Evolutionary conservation across 2,113 vertebrate genomes (phyloP).

Genomic region (Gobiocypris rarus): DNA sequence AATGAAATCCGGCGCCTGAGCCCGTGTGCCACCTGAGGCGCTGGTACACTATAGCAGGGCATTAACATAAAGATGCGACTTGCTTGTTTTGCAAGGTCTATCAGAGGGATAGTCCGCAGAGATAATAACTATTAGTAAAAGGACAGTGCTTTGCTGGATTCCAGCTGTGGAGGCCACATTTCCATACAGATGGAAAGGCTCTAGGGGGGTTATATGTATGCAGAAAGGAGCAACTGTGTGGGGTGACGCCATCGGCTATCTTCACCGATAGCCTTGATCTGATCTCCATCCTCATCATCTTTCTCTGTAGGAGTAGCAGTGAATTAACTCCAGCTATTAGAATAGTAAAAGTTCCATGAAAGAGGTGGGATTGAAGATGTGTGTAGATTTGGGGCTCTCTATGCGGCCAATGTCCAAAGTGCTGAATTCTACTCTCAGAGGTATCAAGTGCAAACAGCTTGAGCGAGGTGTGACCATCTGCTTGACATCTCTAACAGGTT

Average conservation of each 20-base stretch:
- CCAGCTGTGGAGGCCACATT: conserved; percentile 97
- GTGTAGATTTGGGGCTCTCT: conserved; percentile 53
- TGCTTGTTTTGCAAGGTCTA: conserved; percentile 87
- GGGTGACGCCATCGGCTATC: conserved; percentile 87
- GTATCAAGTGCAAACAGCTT: conserved; percentile 67
- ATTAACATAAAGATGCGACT: conserved; percentile 93
- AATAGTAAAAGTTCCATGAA: conserved; percentile 17
- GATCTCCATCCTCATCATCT: conserved; percentile 56
- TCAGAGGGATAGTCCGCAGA: conserved; percentile 91
- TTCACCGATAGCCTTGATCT: conserved; percentile 71
- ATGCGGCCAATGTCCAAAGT: conserved; percentile 69
- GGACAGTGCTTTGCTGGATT: conserved; percentile 92
- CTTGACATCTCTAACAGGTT: conserved; percentile 69
- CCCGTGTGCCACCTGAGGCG: conserved; percentile 69
- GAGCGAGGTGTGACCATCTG: conserved; percentile 62
- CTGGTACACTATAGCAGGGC: conserved; percentile 68
- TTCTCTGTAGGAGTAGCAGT: conserved; percentile 31
- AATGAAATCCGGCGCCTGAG: conserved; percentile 80
- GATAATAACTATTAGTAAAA: conserved; percentile 99
- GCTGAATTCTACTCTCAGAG: conserved; percentile 67
- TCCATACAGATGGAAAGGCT: conserved; percentile 99
- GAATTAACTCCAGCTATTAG: conserved; percentile 29
- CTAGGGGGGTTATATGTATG: conserved; percentile 95
- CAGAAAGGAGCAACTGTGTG: conserved; percentile 63
- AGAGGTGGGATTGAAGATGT: conserved; percentile 25